Evolutionary conservation across 1,140 invertebrate species (phyloP).

Genomic region (Drosophila arizonae): DNA sequence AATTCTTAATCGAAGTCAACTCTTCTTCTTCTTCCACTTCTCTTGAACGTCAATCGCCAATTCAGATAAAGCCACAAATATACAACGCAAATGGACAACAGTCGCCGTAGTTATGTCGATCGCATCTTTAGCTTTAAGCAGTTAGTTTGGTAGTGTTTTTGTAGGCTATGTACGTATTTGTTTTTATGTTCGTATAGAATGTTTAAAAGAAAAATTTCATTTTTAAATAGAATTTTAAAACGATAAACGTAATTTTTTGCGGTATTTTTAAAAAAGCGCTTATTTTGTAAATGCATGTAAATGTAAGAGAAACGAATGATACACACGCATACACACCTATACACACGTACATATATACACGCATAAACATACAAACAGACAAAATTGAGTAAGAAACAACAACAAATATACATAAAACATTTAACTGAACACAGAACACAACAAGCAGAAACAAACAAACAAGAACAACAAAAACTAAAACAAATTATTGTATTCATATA

Average conservation of each 20-base stretch:
- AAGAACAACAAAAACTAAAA: slow-evolving; percentile 50
- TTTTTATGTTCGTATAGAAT: slow-evolving; percentile 74
- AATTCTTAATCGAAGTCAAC: not conserved
- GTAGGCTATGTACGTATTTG: slow-evolving; percentile 64
- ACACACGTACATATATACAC: slow-evolving; percentile 37
- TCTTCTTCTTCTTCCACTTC: too few relatives aligned
- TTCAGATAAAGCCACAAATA: slow-evolving; percentile 82
- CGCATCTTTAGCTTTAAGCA: slow-evolving; percentile 82
- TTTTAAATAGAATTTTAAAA: slow-evolving; percentile 81
- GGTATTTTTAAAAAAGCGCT: slow-evolving; percentile 82
- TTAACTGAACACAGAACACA: slow-evolving; percentile 11
- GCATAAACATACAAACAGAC: slow-evolving; percentile 27
- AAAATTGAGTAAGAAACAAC: slow-evolving; percentile 32
- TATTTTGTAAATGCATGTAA: slow-evolving; percentile 83
- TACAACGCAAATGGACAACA: slow-evolving; percentile 82
- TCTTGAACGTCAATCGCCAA: not conserved
- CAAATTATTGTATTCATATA: slow-evolving; percentile 80
- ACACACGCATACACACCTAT: slow-evolving; percentile 29
- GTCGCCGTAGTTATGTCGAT: slow-evolving; percentile 82
- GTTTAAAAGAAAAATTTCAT: slow-evolving; percentile 61
- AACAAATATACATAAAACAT: slow-evolving; percentile 19
- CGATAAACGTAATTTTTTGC: slow-evolving; percentile 82
- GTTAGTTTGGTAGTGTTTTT: slow-evolving; percentile 79
- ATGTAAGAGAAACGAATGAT: slow-evolving; percentile 68
- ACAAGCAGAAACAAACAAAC: slow-evolving; percentile 46